Evolutionary conservation across 2,888 invertebrate genomes (phyloP).

Genomic region (Mellilla xanthometata): DNA sequence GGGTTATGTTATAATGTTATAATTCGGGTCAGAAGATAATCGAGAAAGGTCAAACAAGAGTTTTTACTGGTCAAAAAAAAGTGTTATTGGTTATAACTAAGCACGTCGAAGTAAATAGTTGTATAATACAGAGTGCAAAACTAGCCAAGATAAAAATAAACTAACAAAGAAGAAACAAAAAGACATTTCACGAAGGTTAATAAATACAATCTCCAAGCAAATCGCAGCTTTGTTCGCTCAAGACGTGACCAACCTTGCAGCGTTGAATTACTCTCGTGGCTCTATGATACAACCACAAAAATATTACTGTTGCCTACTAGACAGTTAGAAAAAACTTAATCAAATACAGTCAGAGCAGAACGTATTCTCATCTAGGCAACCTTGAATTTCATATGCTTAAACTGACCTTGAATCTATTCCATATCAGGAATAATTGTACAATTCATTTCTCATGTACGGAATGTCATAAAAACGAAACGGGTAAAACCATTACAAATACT

Average conservation of each 20-base stretch:
- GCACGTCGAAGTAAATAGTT: no score
- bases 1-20: constrained; percentile 11
- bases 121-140: no score
- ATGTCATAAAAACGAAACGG: constrained; percentile 12
- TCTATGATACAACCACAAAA: constrained; percentile 42
- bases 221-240: constrained; percentile 34
- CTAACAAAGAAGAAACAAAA: constrained; percentile 26
- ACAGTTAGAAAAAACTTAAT: constrained; percentile 18
- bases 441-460: constrained; percentile 2
- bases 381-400: constrained; percentile 22
- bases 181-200: constrained; percentile 49
- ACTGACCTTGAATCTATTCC: constrained; percentile 17
- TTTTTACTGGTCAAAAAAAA: constrained; percentile 28
- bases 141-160: background rate
- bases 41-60: constrained; percentile 28
- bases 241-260: constrained; percentile 57
- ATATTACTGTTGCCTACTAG: constrained; percentile 24
- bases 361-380: constrained; percentile 15
- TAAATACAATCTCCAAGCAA: constrained; percentile 53
- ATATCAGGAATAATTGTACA: constrained; percentile 9
- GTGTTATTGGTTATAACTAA: constrained; percentile 7
- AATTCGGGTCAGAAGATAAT: constrained; percentile 28
- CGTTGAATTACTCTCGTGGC: constrained; percentile 40
- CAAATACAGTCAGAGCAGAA: constrained; percentile 18
- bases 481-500: constrained; percentile 11